phyloP scores from a whole-genome alignment of 92 coral and sea anemone genomes.

The Zoanthus solanderi region DNA sequence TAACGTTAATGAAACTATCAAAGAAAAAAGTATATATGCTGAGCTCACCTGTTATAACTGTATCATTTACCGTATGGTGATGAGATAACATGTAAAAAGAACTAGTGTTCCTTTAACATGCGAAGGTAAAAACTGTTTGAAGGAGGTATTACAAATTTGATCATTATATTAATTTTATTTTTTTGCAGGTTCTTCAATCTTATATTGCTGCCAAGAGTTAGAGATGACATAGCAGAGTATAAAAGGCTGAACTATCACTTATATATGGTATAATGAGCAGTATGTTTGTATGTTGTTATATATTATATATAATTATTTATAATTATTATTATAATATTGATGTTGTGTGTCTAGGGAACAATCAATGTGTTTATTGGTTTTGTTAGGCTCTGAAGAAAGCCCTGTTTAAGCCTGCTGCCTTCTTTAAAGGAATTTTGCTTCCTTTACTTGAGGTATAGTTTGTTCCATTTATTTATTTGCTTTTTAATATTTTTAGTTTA shows the following conservation, averaged over 20 bases:
- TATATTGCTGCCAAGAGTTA: conserved; percentile 87
- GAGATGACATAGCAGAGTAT: conserved; percentile 97
- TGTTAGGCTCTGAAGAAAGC: conserved; percentile 92
- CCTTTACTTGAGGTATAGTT: conserved; percentile 92
- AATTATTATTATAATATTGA: no score
- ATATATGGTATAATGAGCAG: conserved; percentile 73
- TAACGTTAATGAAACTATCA: no score
- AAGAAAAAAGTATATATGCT: no score
- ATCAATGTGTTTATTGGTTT: background rate
- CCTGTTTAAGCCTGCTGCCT: conserved; percentile 96
- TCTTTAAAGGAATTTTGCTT: conserved; percentile 93
- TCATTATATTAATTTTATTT: background rate
- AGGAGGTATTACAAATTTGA: background rate
- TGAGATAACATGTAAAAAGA: background rate
- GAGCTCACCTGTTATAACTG: no score
- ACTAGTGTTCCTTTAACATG: background rate
- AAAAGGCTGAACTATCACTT: conserved; percentile 96
- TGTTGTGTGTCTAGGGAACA: background rate
- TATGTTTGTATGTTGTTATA: background rate
- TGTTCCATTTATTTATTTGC: background rate
- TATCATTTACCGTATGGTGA: background rate
- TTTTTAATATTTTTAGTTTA: background rate
- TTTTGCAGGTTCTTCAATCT: conserved; percentile 86
- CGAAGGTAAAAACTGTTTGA: background rate
- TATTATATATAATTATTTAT: background rate